Conservation (phyloP, 2,888 invertebrate genomes). For the Eulithis testata region DNA sequence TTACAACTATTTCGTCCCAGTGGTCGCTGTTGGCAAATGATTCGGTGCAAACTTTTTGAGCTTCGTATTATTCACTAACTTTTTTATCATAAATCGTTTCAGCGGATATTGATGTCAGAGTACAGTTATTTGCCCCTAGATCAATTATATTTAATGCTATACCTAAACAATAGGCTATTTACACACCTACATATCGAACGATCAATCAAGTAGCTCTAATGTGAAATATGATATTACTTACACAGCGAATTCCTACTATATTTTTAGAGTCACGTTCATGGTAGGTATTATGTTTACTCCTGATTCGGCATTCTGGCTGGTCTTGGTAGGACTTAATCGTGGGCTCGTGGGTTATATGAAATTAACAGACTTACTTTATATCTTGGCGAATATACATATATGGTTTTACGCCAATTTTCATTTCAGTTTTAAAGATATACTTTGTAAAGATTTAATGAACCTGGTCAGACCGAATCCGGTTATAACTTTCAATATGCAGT, state of each 20-base stretch:
- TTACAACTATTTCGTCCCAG: slow-evolving; percentile 65
- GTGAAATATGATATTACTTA: slow-evolving; percentile 48
- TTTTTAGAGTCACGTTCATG: slow-evolving; percentile 47
- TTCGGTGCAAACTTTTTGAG: slow-evolving; percentile 29
- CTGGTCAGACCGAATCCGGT: too few species aligned
- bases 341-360: too few species aligned
- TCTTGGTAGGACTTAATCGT: slow-evolving; percentile 1
- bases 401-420: too few species aligned
- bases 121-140: slow-evolving; percentile 54
- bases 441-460: too few species aligned
- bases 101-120: slow-evolving; percentile 59
- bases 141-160: slow-evolving; percentile 56
- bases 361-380: too few species aligned
- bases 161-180: slow-evolving; percentile 61
- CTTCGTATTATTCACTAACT: slow-evolving; percentile 48
- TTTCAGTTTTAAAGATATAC: too few species aligned
- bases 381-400: too few species aligned
- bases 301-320: slow-evolving; percentile 41
- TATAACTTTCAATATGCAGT: too few species aligned
- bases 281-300: slow-evolving; percentile 29
- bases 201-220: slow-evolving; percentile 52
- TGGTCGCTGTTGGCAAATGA: slow-evolving; percentile 51
- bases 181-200: slow-evolving; percentile 46
- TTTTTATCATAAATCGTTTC: slow-evolving; percentile 45
- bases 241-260: slow-evolving; percentile 38